phyloP scores from a whole-genome alignment of 2,888 invertebrate genomes.

The Chaitophorus viminalis region DNA sequence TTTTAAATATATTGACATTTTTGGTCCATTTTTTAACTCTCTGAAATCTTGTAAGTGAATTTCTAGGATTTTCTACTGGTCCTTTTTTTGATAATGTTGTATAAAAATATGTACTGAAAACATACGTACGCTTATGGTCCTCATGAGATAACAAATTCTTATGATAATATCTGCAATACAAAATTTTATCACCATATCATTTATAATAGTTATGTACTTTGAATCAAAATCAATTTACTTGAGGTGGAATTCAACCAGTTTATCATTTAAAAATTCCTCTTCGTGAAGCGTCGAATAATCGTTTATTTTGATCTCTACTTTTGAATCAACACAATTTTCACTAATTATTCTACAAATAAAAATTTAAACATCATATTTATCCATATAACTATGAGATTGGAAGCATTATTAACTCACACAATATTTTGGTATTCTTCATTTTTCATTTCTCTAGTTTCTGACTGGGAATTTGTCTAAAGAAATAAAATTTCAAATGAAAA shows the following conservation, averaged over 20 bases:
- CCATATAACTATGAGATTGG: neutral
- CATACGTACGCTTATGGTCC: neutral
- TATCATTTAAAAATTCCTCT: slow-evolving; percentile 37
- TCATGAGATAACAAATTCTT: neutral
- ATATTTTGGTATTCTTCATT: neutral
- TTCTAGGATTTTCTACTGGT: neutral
- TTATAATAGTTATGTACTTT: neutral
- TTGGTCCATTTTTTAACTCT: slow-evolving; percentile 97
- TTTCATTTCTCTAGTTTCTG: neutral
- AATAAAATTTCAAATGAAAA: too few species aligned
- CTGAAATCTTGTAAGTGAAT: slow-evolving; percentile 77
- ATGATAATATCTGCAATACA: slow-evolving; percentile 12
- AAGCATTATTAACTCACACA: neutral
- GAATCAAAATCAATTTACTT: neutral
- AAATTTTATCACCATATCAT: neutral
- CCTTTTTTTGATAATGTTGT: neutral
- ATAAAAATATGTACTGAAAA: slow-evolving; percentile 51
- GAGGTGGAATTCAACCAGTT: slow-evolving; percentile 28
- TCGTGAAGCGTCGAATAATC: slow-evolving; percentile 10
- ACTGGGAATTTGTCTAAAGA: too few species aligned
- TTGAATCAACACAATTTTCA: neutral
- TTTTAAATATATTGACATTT: slow-evolving; percentile 93
- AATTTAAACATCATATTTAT: neutral
- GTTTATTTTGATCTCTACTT: neutral
- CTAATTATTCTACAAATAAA: neutral